Percentiles rank a stretch among this genome's conserved stretches.
Conservation (phyloP, 2,113 vertebrate genomes). For the Calidris pygmaea region DNA sequence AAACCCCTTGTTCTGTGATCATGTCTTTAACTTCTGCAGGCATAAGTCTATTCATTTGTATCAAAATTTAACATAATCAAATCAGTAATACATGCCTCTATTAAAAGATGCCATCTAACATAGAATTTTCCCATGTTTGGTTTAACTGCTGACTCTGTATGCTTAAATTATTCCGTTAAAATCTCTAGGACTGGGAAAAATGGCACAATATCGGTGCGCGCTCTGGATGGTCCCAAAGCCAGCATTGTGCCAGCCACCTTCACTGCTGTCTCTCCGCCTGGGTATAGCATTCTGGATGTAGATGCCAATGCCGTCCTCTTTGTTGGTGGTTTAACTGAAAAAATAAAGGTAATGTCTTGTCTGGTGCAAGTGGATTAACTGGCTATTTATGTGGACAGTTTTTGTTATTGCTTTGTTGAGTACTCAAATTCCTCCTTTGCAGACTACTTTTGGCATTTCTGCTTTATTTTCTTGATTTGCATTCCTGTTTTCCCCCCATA, state of each 20-base stretch:
- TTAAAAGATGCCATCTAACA: neutral
- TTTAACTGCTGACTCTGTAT: neutral
- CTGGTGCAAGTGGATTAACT: neutral
- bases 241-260: conserved; percentile 81
- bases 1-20: neutral
- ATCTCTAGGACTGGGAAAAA: conserved; percentile 87
- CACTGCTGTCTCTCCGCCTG: conserved; percentile 83
- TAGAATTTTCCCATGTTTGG: neutral
- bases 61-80: neutral
- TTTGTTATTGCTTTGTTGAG: neutral
- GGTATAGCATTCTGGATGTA: conserved; percentile 92
- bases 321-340: conserved; percentile 91
- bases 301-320: conserved; percentile 94
- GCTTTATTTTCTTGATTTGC: too few relatives aligned
- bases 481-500: neutral
- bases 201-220: conserved; percentile 90
- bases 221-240: conserved; percentile 90
- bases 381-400: neutral
- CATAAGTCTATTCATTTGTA: neutral
- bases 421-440: too few relatives aligned
- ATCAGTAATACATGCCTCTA: neutral
- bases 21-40: neutral
- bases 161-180: neutral
- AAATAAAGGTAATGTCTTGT: conserved; percentile 82
- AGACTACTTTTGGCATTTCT: too few relatives aligned